Conservation (phyloP, 2,888 invertebrate genomes). For the Leptopilina myrica region DNA sequence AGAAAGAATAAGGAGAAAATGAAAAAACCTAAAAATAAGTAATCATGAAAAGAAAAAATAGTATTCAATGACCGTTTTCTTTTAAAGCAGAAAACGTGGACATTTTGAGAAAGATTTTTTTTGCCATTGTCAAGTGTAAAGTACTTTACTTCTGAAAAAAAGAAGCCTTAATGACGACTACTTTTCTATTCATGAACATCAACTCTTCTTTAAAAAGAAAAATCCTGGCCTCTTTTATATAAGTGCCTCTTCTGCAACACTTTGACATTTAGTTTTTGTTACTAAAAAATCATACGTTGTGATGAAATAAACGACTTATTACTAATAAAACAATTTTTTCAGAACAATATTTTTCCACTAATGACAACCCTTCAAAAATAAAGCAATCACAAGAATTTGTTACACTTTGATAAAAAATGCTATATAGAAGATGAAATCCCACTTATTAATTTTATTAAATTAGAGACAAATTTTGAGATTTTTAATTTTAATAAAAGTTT, state of each 20-base stretch:
- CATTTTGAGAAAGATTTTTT: not conserved
- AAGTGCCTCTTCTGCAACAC: not conserved
- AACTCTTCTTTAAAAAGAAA: slow-evolving; percentile 10
- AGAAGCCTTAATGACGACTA: slow-evolving; percentile 31
- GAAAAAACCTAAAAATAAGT: too few species aligned
- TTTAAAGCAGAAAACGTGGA: not conserved
- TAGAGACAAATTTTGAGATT: too few species aligned
- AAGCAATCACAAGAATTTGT: too few species aligned
- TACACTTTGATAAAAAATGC: too few species aligned
- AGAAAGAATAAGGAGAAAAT: too few species aligned
- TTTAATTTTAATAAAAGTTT: too few species aligned
- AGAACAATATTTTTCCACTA: too few species aligned
- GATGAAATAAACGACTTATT: too few species aligned
- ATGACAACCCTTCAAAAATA: too few species aligned
- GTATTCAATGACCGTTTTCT: not conserved
- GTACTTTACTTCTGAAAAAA: not conserved
- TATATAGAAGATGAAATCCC: too few species aligned
- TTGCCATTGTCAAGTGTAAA: not conserved
- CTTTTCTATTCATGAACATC: slow-evolving; percentile 28
- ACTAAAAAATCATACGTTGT: not conserved
- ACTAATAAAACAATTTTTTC: too few species aligned
- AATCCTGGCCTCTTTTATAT: not conserved
- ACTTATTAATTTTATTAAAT: too few species aligned
- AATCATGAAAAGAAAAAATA: not conserved
- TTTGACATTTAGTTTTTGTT: not conserved